Base-by-base conservation (phyloP, 2,888 invertebrate species). In the Cerceris rybyensis region DNA sequence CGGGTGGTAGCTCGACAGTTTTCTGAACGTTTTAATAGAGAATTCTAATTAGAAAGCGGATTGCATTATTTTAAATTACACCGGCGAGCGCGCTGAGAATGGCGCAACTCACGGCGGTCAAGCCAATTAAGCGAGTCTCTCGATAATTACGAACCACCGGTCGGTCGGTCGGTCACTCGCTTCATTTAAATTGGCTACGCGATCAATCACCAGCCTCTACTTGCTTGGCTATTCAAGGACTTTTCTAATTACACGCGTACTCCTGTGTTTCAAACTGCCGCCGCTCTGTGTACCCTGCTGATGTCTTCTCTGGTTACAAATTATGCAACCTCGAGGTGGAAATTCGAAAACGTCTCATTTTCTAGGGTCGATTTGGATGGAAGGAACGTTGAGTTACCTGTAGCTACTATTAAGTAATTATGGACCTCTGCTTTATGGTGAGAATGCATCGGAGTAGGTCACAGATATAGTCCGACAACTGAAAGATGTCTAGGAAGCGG, bases 41-140 rank as follows among this genome's bases (percentile, higher is more conserved):
- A 75, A 75, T 52, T 70, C 70, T 85, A 82, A 86, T 85, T 86
- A 84, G 77, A 75, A 82, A 80, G 68, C 66, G 80, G 82, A 80
- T 84, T 72, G 76, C 74, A 75, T 82, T 84, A 80, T 75, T 82
- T 78, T 70, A 79, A 84, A 85, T 85, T 86, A 82, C 77, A 65
- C 66, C 67, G 59, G 17, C 28, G 28, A 59, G 75, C 68, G 58
- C 72, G 71, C 59, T 67, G 71, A 83, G 81, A 72, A 83, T 70
- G 66, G 73, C 60, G 68, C 75, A 59, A 76, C 70, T 64, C 28
- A 67, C 59, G 52, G 75, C 65, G 83, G 77, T 83, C 78, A 73
- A 78, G 80, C 85, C 83, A 86, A 86, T 86, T 85, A 85, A 80
- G 75, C 75, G 75, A 78, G 72, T 75, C 80, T 80, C 85, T 60